Conservation (phyloP, 2,113 vertebrate genomes). For the Myrmophylax atrothorax region DNA sequence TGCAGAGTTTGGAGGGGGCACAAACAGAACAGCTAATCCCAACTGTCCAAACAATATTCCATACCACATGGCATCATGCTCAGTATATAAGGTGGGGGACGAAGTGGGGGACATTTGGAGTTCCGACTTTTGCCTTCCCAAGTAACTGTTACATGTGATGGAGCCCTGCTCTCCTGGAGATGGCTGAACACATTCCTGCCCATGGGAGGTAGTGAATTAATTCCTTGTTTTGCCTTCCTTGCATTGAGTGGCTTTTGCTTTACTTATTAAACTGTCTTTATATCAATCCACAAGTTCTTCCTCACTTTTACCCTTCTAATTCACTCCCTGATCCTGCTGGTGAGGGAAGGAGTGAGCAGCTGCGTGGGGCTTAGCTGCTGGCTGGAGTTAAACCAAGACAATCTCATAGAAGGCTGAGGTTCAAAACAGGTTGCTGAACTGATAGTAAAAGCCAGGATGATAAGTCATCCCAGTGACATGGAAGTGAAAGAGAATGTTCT, state of each 20-base stretch:
- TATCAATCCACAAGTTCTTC: neutral
- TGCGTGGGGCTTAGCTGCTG: neutral
- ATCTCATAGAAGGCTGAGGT: neutral
- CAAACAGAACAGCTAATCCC: neutral
- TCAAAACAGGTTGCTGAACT: neutral
- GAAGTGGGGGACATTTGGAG: neutral
- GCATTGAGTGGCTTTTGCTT: neutral
- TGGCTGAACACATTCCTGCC: neutral
- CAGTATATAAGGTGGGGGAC: neutral
- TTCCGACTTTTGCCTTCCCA: neutral
- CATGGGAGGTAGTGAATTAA: neutral
- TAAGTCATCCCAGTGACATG: neutral
- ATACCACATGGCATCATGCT: neutral
- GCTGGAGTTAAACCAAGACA: neutral
- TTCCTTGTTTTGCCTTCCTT: neutral
- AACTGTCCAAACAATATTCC: neutral
- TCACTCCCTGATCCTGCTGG: neutral
- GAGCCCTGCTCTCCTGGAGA: neutral
- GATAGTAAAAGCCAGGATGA: neutral
- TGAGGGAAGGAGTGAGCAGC: neutral
- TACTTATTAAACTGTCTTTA: neutral
- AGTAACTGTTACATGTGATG: fast-evolving
- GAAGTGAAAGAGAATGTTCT: neutral
- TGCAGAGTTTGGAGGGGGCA: neutral
- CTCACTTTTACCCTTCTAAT: neutral